Evolutionary conservation across 2,888 invertebrate species (phyloP).

Genomic region (Laspeyria flexula): DNA sequence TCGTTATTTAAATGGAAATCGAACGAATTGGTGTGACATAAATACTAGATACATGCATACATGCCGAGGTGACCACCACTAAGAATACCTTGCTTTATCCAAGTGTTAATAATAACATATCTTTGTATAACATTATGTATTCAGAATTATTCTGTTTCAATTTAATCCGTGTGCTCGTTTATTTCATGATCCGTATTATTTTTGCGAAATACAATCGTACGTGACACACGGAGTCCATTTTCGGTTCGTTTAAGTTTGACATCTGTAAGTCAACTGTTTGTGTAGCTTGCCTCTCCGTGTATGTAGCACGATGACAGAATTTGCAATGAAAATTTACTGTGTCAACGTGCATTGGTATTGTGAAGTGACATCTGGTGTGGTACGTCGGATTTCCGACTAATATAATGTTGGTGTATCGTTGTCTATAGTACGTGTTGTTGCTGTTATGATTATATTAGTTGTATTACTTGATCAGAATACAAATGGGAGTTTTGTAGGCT

Average conservation of each 20-base stretch:
- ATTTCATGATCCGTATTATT: constrained; percentile 33
- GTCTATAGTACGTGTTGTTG: constrained; percentile 16
- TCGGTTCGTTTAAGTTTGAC: constrained; percentile 85
- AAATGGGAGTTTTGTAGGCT: constrained; percentile 17
- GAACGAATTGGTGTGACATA: too few species aligned
- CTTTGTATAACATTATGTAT: too few species aligned
- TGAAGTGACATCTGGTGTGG: constrained; percentile 69
- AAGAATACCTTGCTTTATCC: too few species aligned
- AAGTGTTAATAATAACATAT: too few species aligned
- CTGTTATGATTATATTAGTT: constrained; percentile 26
- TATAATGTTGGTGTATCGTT: constrained; percentile 29
- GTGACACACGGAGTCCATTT: constrained; percentile 63
- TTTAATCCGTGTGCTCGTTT: neutral
- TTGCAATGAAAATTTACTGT: constrained; percentile 82
- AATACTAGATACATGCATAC: too few species aligned
- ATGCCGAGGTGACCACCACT: too few species aligned
- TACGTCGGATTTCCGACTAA: constrained; percentile 50
- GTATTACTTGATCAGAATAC: constrained; percentile 6
- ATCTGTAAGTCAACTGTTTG: constrained; percentile 81
- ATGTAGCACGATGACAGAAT: constrained; percentile 77
- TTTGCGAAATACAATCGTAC: constrained; percentile 39
- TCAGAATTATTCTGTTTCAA: neutral
- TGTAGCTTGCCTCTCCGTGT: constrained; percentile 65
- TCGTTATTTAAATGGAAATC: too few species aligned
- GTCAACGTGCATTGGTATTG: constrained; percentile 76